Conservation (phyloP, 2,888 invertebrate species). For the Brenthis daphne region DNA sequence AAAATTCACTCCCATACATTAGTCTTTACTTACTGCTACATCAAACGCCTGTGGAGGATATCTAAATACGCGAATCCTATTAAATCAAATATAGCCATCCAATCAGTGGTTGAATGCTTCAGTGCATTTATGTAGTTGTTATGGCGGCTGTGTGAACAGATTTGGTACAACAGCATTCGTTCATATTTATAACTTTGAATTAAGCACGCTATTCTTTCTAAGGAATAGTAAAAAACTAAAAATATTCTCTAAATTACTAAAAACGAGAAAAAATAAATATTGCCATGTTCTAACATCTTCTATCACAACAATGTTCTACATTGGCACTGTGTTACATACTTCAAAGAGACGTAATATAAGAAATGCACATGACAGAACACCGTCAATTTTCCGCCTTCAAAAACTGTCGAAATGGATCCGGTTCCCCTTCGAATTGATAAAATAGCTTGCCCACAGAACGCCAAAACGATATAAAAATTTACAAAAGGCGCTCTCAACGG, state of each 20-base stretch:
- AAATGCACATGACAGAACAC: slow-evolving; percentile 3
- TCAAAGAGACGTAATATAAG: not conserved
- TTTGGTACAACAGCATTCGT: slow-evolving; percentile 25
- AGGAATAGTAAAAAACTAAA: no score
- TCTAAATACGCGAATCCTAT: slow-evolving; percentile 59
- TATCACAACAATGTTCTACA: not conserved
- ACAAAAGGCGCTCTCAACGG: slow-evolving; percentile 75
- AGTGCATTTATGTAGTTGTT: slow-evolving; percentile 60
- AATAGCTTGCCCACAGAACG: slow-evolving; percentile 68
- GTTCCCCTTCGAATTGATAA: slow-evolving; percentile 73
- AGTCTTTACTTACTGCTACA: slow-evolving; percentile 22
- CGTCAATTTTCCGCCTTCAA: slow-evolving; percentile 38
- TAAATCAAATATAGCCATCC: slow-evolving; percentile 73
- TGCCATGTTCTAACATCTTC: no score
- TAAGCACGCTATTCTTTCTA: not conserved
- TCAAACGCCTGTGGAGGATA: slow-evolving; percentile 50
- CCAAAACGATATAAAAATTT: slow-evolving; percentile 76
- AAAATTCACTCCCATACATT: slow-evolving; percentile 10
- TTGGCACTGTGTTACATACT: no score
- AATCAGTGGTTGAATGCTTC: slow-evolving; percentile 63
- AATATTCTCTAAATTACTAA: not conserved
- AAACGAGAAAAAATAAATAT: not conserved
- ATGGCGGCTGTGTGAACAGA: slow-evolving; percentile 43
- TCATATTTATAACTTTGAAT: slow-evolving; percentile 18
- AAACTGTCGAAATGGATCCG: slow-evolving; percentile 70